phyloP scores from a whole-genome alignment of 2,113 vertebrate genomes.

The Cairina moschata region DNA sequence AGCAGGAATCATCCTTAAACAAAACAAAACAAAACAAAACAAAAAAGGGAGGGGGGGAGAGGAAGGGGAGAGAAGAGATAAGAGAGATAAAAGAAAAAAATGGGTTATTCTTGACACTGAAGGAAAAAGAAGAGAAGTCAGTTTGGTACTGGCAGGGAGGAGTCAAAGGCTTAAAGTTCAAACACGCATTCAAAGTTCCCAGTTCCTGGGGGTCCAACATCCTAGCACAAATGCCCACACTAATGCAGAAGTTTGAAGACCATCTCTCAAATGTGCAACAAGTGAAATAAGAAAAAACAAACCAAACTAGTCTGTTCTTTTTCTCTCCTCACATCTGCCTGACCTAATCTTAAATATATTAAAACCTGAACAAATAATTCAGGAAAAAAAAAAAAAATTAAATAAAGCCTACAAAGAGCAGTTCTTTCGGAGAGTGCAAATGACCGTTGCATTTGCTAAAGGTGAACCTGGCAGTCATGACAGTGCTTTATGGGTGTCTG shows the following conservation, averaged over 20 bases:
- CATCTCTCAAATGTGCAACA: not conserved
- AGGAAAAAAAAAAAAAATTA: not conserved
- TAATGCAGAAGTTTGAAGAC: not conserved
- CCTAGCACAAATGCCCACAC: not conserved
- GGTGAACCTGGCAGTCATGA: not conserved
- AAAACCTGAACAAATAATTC: not conserved
- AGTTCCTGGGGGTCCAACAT: not conserved
- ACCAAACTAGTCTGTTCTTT: not conserved
- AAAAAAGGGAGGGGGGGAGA: not conserved
- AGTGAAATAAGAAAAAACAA: not conserved
- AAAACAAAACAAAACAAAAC: no score
- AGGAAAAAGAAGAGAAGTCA: not conserved
- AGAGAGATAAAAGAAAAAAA: not conserved
- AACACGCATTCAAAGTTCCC: not conserved
- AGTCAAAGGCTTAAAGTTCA: not conserved
- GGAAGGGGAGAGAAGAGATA: no score
- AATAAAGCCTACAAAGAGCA: not conserved
- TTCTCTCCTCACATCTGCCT: not conserved
- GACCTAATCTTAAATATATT: not conserved
- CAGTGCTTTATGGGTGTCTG: not conserved
- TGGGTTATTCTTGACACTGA: not conserved
- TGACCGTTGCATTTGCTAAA: not conserved
- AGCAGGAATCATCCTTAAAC: slow-evolving; percentile 94
- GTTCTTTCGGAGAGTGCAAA: not conserved
- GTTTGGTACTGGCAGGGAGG: not conserved